Evolutionary conservation across 2,888 invertebrate genomes (phyloP).

Genomic region (Brassicogethes aeneus): DNA sequence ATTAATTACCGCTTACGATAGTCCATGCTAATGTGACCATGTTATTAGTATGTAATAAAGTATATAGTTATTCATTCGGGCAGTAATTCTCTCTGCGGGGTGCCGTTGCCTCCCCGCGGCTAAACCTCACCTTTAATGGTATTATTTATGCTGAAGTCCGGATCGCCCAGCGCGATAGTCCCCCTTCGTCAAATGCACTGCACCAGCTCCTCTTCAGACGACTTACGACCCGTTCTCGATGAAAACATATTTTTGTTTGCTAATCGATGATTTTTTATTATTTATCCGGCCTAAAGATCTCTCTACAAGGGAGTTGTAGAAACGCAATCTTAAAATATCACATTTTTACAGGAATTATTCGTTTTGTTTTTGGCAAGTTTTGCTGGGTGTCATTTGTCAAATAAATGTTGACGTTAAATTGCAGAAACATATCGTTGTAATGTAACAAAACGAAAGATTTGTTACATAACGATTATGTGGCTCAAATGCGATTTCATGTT

Average conservation of each 20-base stretch:
- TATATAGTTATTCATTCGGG: constrained; percentile 43
- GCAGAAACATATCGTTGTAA: too few relatives aligned
- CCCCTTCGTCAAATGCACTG: too few relatives aligned
- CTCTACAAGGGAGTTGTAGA: too few relatives aligned
- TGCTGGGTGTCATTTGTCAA: too few relatives aligned
- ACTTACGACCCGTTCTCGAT: constrained; percentile 14
- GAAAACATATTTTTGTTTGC: constrained; percentile 18
- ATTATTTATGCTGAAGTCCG: constrained; percentile 41
- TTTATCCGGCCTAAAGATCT: background rate
- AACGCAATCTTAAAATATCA: too few relatives aligned
- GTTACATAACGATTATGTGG: too few relatives aligned
- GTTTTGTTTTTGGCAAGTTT: too few relatives aligned
- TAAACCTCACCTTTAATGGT: constrained; percentile 44
- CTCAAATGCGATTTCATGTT: too few relatives aligned
- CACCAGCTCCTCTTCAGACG: constrained; percentile 1
- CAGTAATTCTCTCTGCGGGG: constrained; percentile 43
- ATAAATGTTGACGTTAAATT: too few relatives aligned
- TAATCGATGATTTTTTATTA: constrained; percentile 17
- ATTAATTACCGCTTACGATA: constrained; percentile 28
- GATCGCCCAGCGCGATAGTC: constrained; percentile 23
- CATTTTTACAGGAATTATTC: too few relatives aligned
- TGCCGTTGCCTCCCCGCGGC: constrained; percentile 37
- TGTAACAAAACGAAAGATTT: too few relatives aligned
- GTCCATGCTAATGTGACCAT: constrained; percentile 40
- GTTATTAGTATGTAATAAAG: constrained; percentile 45